These are phyloP conservation scores for Propsilocerus akamusi DNA, from an alignment of 1,140 invertebrate genomes.

Conservation along the genomic window DNA sequence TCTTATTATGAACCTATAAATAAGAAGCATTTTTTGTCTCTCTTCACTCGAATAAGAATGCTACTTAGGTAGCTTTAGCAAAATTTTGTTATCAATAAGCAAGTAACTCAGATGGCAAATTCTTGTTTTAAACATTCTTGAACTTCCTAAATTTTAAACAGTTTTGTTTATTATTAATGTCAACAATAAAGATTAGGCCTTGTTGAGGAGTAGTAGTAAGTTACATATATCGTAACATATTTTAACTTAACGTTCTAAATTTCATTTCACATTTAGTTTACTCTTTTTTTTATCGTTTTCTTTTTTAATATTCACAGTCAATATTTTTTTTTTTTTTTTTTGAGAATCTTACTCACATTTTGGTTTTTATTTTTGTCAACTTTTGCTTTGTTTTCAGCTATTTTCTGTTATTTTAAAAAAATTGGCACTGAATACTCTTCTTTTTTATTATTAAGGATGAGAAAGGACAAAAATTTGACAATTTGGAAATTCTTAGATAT, in stretches of 20 bases:
- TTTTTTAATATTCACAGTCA: slow-evolving; percentile 1
- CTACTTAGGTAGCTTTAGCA: too few relatives aligned
- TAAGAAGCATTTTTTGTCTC: too few relatives aligned
- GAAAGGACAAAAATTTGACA: too few relatives aligned
- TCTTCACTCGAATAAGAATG: too few relatives aligned
- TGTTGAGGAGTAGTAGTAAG: slow-evolving; percentile 1
- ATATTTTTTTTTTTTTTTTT: background rate
- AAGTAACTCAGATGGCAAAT: too few relatives aligned
- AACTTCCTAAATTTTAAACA: too few relatives aligned
- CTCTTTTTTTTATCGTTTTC: background rate
- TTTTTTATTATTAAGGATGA: background rate
- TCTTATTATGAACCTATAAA: too few relatives aligned
- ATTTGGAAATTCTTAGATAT: too few relatives aligned
- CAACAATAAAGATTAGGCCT: slow-evolving; percentile 4
- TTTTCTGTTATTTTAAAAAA: background rate
- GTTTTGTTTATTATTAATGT: too few relatives aligned
- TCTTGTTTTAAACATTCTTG: too few relatives aligned
- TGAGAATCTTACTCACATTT: background rate
- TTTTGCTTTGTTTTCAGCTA: background rate
- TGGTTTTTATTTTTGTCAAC: background rate
- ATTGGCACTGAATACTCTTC: background rate
- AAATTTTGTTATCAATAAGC: too few relatives aligned
- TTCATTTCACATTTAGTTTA: background rate
- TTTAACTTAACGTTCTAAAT: background rate
- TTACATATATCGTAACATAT: slow-evolving; percentile 1